Percentiles rank a stretch among this genome's conserved stretches.
Evolutionary conservation across 2,888 invertebrate genomes (phyloP).

Genomic region (Dynastes grantii): DNA sequence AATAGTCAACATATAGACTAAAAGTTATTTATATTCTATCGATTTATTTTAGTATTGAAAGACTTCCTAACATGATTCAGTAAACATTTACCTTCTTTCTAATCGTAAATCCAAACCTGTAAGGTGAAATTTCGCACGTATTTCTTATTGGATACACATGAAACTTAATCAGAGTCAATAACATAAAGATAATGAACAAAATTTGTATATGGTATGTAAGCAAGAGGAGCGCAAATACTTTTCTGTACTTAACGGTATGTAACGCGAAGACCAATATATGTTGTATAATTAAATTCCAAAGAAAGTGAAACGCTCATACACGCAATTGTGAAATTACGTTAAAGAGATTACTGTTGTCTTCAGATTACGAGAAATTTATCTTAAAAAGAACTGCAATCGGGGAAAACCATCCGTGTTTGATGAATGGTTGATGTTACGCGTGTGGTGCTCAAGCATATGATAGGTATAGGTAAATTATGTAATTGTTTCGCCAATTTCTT

Average conservation of each 20-base stretch:
- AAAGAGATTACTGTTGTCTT: slow-evolving; percentile 9
- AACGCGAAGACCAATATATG: not conserved
- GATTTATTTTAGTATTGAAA: too few relatives aligned
- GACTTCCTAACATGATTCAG: too few relatives aligned
- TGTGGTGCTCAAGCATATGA: too few relatives aligned
- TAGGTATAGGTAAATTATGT: too few relatives aligned
- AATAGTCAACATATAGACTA: too few relatives aligned
- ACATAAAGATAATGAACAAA: not conserved
- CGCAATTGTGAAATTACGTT: not conserved
- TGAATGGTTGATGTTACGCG: too few relatives aligned
- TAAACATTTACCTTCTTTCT: too few relatives aligned
- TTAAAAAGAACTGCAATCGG: too few relatives aligned
- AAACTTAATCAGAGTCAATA: too few relatives aligned
- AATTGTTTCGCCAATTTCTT: too few relatives aligned
- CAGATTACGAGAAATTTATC: not conserved
- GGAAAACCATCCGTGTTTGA: not conserved
- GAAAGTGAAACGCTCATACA: slow-evolving; percentile 20
- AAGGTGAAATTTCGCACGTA: not conserved
- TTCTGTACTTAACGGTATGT: not conserved
- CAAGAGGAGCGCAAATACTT: too few relatives aligned
- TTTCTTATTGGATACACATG: not conserved
- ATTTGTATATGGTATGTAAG: not conserved
- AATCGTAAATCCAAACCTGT: not conserved
- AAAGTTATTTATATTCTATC: too few relatives aligned
- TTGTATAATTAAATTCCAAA: slow-evolving; percentile 24